A percentile compares a stretch with the other conserved stretches of the same genome.
phyloP scores from a whole-genome alignment of 2,888 invertebrate genomes.

The Frankliniella intonsa region DNA sequence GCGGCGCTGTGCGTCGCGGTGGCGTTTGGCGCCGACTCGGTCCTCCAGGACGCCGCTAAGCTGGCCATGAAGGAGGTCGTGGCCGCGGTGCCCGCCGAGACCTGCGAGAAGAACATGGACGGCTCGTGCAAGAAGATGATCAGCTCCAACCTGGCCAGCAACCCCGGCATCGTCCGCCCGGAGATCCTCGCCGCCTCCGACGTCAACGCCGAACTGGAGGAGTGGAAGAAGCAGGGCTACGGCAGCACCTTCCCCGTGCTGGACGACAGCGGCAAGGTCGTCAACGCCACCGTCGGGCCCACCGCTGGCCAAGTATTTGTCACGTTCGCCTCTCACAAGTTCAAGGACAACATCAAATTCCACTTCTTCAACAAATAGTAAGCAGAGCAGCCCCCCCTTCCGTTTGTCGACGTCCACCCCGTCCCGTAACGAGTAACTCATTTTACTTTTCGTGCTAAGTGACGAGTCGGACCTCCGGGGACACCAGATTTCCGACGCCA shows the following conservation, averaged over 20 bases:
- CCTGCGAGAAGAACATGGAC: not conserved
- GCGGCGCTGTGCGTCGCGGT: not conserved
- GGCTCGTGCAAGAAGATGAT: not conserved
- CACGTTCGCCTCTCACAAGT: constrained; percentile 38
- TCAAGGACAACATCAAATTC: constrained; percentile 53
- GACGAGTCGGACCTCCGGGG: constrained; percentile 48
- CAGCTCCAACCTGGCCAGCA: not conserved
- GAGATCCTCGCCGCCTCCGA: not conserved
- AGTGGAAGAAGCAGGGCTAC: not conserved
- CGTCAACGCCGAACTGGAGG: not conserved
- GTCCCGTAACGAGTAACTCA: not conserved
- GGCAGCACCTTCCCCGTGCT: not conserved
- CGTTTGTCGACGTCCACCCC: not conserved
- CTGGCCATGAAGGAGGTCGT: not conserved
- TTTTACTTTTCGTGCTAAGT: constrained; percentile 38
- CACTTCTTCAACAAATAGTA: constrained; percentile 59
- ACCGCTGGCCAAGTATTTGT: constrained; percentile 56
- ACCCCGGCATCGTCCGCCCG: not conserved
- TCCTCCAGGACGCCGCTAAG: not conserved
- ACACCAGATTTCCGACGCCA: constrained; percentile 45
- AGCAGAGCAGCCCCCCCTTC: not conserved
- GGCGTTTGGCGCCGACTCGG: not conserved
- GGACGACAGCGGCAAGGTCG: constrained; percentile 28
- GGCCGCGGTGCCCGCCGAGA: not conserved
- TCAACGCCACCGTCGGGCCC: constrained; percentile 37